Evolutionary conservation across 37 sponge, comb jelly and placozoan species (phyloP).

Genomic region (Ephydatia muelleri): DNA sequence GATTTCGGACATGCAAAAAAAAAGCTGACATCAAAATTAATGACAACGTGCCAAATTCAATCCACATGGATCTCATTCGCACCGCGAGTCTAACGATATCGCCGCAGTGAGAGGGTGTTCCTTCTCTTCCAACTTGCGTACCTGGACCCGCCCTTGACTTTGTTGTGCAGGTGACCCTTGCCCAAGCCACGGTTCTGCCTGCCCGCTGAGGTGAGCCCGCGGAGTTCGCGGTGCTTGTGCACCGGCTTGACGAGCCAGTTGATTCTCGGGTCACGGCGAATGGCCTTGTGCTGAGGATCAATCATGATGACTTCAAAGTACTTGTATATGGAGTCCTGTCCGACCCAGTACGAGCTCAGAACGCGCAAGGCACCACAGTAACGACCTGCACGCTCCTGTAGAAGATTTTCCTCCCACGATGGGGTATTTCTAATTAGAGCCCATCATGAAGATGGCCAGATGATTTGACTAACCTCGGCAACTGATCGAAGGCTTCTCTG

Average conservation of each 20-base stretch:
- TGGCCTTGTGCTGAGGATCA: conserved; percentile 94
- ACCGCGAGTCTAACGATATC: no score
- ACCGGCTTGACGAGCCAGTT: conserved; percentile 95
- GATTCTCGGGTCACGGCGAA: conserved; percentile 89
- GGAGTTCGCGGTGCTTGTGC: conserved; percentile 93
- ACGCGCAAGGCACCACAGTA: conserved; percentile 94
- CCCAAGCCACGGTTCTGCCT: conserved; percentile 93
- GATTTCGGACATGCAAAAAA: no score
- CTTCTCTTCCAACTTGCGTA: conserved; percentile 89
- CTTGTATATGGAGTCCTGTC: conserved; percentile 94
- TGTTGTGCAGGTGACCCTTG: conserved; percentile 88
- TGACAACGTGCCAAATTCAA: no score
- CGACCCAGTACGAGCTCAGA: conserved; percentile 97
- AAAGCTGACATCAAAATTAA: no score
- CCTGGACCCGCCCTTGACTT: conserved; percentile 91
- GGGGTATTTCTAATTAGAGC: neutral
- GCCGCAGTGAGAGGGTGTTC: conserved; percentile 83
- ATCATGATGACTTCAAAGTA: conserved; percentile 97
- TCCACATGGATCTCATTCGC: no score
- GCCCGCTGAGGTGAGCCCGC: conserved; percentile 94
- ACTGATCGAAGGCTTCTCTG: conserved; percentile 93
- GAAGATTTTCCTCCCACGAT: no score
- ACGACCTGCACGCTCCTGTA: conserved; percentile 90
- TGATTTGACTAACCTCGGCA: conserved; percentile 85
- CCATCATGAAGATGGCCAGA: no score